Conservation (phyloP, 2,113 vertebrate species). For the Ciconia boyciana region DNA sequence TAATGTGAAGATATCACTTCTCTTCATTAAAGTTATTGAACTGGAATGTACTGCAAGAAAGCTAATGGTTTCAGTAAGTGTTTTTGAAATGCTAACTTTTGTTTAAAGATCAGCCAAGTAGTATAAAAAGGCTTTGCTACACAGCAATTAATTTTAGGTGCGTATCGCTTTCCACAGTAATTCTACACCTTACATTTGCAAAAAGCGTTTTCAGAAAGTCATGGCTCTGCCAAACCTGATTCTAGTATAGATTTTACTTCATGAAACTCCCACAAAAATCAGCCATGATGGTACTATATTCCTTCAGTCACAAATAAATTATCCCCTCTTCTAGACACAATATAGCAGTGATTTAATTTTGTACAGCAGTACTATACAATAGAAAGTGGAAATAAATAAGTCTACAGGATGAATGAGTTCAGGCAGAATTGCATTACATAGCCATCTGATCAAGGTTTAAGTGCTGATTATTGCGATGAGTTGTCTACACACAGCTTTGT, state of each 20-base stretch:
- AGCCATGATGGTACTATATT: not conserved
- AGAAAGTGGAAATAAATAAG: not conserved
- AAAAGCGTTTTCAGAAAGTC: not conserved
- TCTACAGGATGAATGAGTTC: not conserved
- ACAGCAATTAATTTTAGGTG: constrained; percentile 5
- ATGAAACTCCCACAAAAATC: not conserved
- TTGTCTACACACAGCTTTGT: not conserved
- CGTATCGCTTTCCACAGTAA: not conserved
- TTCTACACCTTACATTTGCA: not conserved
- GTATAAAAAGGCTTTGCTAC: not conserved
- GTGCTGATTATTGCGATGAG: not conserved
- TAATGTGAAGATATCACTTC: not conserved
- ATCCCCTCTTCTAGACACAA: not conserved
- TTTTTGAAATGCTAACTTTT: constrained; percentile 32
- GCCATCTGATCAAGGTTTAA: not conserved
- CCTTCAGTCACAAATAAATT: not conserved
- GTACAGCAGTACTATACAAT: not conserved
- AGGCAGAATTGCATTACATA: not conserved
- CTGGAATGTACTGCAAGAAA: not conserved
- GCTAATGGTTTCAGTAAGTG: not conserved
- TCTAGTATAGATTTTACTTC: not conserved
- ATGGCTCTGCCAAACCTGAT: not conserved
- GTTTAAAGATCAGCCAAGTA: constrained; percentile 9
- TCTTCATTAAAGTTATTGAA: not conserved
- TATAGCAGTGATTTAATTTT: not conserved